Base-by-base conservation (phyloP, 2,113 vertebrate species). In the Carollia perspicillata region DNA sequence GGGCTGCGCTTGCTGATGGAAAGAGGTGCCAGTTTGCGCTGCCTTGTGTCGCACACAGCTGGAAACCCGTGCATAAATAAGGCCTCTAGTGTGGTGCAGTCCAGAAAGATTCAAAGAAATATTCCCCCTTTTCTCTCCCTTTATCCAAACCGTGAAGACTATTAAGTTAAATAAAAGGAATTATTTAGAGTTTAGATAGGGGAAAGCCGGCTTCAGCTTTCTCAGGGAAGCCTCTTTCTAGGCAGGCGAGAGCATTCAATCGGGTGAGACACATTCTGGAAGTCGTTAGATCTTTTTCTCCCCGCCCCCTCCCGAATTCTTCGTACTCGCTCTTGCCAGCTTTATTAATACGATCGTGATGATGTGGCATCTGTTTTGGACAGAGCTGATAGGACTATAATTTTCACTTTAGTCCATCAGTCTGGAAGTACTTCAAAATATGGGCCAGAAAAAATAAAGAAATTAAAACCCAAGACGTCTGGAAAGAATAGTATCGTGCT, bases 11-110 rank as follows among this genome's bases (percentile, higher is more conserved):
- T 96, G 87, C 97, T 98, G 93, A 97, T 95, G 97, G 90, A 97
- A 97, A 77, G 97, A 88, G 97, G 97, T 98, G 98, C 98, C 98
- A 98, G 98, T 98, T 98, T 97, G 97, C 96, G 95, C 83, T 94
- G 98, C 98, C 96, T 98, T 97, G 98, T 97, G 98, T 96, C 98
- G 97, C 94, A 75, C 6, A 3, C 97, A 97, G 96, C 97, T 97
- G 98, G 97, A 98, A 98, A 93, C 74, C 53, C 86, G 77, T 1
- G 11, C 89, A 93, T 96, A 89, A 90, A 75, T 44, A 97, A 97
- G 97, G 69, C 78, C 72, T 77, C 12, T 65, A 96, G 96, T 13
- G 51, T 69, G 89, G 86, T 5, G 85, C 94, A 96, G 97, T 86
- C 84, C 80, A 94, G 72, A 84, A 96, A 91, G 44, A 81, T 65